Conservation (phyloP, 2,888 invertebrate genomes). For the Hypselothyrea guttata region DNA sequence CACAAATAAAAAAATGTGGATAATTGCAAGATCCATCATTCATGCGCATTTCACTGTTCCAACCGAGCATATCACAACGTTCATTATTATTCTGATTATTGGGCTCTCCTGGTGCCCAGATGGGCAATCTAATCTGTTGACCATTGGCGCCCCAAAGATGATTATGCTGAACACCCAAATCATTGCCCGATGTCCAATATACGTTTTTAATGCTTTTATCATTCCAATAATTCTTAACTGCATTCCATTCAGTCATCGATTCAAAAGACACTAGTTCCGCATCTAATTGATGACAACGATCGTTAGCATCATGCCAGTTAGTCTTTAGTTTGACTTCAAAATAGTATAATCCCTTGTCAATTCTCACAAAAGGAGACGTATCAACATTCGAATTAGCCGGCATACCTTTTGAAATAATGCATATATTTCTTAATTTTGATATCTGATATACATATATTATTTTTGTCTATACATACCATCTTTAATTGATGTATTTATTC, state of each 20-base stretch:
- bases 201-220: background rate
- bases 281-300: conserved; percentile 1
- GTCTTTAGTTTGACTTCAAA: background rate
- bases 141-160: background rate
- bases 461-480: conserved; percentile 1
- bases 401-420: background rate
- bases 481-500: background rate
- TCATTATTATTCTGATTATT: background rate
- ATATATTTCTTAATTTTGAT: no score
- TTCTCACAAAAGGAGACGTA: background rate
- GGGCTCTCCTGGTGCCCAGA: conserved; percentile 1
- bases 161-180: background rate
- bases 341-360: background rate
- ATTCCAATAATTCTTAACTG: background rate
- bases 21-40: background rate
- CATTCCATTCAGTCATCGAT: background rate
- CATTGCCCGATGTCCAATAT: conserved; percentile 8
- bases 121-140: background rate
- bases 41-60: background rate
- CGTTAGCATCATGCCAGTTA: background rate
- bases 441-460: no score
- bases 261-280: conserved; percentile 1
- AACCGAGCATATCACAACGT: conserved; percentile 1
- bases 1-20: background rate
- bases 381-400: background rate